Conservation (phyloP, 2,888 invertebrate species). For the Cryptus viduatorius region DNA sequence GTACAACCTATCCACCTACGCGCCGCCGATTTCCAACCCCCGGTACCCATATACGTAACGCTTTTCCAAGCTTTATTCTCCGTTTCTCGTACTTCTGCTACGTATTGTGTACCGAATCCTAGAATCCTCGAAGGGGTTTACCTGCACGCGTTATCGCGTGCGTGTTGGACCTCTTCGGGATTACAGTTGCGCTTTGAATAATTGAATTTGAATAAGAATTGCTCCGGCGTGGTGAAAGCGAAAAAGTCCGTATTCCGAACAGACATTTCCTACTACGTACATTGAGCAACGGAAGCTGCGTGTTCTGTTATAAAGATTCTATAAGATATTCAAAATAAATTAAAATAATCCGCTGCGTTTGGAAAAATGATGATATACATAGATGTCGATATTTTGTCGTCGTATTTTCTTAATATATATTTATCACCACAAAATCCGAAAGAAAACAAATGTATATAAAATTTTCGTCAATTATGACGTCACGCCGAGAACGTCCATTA, state of each 20-base stretch:
- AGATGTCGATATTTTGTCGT: too few relatives aligned
- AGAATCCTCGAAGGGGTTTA: conserved; percentile 49
- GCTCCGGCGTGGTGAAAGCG: conserved; percentile 2
- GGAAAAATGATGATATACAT: too few relatives aligned
- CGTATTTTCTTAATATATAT: too few relatives aligned
- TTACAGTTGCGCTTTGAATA: conserved; percentile 63
- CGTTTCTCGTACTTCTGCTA: conserved; percentile 64
- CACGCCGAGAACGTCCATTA: too few relatives aligned
- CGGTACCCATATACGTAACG: too few relatives aligned
- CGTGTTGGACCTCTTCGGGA: conserved; percentile 45
- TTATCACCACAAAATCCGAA: too few relatives aligned
- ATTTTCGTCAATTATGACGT: too few relatives aligned
- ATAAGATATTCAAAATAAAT: conserved; percentile 63
- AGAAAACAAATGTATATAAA: too few relatives aligned
- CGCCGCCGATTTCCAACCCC: too few relatives aligned
- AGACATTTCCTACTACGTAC: neutral
- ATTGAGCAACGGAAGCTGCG: neutral
- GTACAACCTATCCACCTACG: conserved; percentile 8
- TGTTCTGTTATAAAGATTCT: neutral
- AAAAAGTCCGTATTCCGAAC: conserved; percentile 18
- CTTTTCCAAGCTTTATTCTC: conserved; percentile 47
- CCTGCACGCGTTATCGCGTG: conserved; percentile 44
- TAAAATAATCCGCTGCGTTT: too few relatives aligned
- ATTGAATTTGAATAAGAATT: conserved; percentile 64
- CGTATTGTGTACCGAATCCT: conserved; percentile 38